Evolutionary conservation across 2,888 invertebrate genomes (phyloP), one percentile per base, ranked within the genome.

Genomic region (Drosophila nr. perissopoda): DNA sequence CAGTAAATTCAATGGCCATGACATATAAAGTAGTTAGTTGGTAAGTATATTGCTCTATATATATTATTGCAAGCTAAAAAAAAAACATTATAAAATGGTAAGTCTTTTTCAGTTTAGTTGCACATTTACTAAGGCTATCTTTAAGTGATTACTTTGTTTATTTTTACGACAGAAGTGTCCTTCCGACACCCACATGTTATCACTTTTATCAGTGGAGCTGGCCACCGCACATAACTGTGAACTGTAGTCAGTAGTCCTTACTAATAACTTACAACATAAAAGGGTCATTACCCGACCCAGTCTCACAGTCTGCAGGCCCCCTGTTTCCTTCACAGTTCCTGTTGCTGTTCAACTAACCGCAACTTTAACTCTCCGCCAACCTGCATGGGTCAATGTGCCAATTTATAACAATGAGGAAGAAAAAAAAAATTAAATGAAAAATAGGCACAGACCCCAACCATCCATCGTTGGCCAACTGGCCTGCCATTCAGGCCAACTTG

Each of bases 341-440:
- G 78, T 71, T 58, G 69, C 48, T 64, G 60, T 36, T 64, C 54
- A 66, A 75, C 62, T 58, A 62, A 63, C 69, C 71, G 71, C 64
- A 82, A 62, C 73, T 73, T 78, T 59, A 53, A 65, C 65, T 64
- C 38, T 53, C 66, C 78, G 68, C 62, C 65, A 69, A 69, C 68
- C 66, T 73, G 77, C 84, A 69, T 70, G 76, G 86, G 86, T 90
- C 86, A 86, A 85, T 87, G 90, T 82, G 69, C 90, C 90, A 72
- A 82, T 90, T 89, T 85, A 76, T 75, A 89, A 88, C 90, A 84
- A 90, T 80, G 83, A 13, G 51, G 25, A 63, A 34, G 27, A 34
- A 48, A 29, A 34, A 59, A 57, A 18, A 78, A 52, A 54, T 57
- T 34, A 52, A 45, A 56, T 60, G 61, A 75, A 75, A 67, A 76